Evolutionary conservation across 2,797 vertebrate species (phyloP).

Genomic region (Myiothlypis chrysogaster): DNA sequence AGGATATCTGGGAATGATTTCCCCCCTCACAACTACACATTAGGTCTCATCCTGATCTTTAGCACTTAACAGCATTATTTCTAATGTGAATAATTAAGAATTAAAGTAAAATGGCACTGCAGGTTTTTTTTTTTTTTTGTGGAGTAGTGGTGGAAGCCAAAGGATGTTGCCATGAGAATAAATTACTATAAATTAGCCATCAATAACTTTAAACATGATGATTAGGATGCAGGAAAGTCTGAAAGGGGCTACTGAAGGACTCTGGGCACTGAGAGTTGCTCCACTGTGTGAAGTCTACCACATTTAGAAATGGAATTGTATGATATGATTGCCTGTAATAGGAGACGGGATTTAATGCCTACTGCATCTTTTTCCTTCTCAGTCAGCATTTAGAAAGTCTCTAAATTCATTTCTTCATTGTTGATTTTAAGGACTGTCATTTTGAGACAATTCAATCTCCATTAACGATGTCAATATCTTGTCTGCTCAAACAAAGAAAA

Average conservation of each 20-base stretch:
- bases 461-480: neutral
- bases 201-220: neutral
- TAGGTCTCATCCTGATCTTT: neutral
- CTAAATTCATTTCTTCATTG: neutral
- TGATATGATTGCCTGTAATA: neutral
- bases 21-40: neutral
- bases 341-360: neutral
- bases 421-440: neutral
- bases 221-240: neutral
- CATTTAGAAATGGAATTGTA: neutral
- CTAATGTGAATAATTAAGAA: conserved; percentile 29
- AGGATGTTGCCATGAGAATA: neutral
- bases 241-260: neutral
- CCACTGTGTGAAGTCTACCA: neutral
- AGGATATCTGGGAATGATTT: conserved; percentile 9
- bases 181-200: neutral
- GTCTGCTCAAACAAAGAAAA: neutral
- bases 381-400: neutral
- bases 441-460: neutral
- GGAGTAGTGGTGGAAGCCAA: neutral
- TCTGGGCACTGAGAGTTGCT: neutral
- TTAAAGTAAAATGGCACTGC: neutral
- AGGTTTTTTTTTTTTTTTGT: neutral
- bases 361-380: neutral
- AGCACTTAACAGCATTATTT: neutral